A percentile compares a stretch with the other conserved stretches of the same genome.
Evolutionary conservation across 2,113 vertebrate genomes (phyloP).

Genomic region (Platichthys stellatus): DNA sequence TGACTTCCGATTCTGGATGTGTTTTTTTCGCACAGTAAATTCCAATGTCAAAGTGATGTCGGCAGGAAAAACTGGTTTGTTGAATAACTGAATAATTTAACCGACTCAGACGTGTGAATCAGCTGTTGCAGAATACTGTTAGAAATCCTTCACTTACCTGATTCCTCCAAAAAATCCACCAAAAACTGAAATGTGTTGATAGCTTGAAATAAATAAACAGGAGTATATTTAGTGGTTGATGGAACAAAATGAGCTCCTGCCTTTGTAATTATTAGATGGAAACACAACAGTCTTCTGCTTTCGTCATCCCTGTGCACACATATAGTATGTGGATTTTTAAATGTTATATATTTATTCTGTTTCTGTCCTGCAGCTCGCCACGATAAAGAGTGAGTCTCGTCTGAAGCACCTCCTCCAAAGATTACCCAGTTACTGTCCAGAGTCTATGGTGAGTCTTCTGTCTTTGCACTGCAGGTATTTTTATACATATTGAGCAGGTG

Average conservation of each 20-base stretch:
- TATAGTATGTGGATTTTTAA: not conserved
- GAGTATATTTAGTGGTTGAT: not conserved
- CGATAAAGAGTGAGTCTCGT: slow-evolving; percentile 96
- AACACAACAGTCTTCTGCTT: not conserved
- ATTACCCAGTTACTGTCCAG: slow-evolving; percentile 94
- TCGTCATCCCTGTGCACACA: not conserved
- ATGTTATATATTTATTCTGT: not conserved
- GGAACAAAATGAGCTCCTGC: not conserved
- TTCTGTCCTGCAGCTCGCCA: slow-evolving; percentile 85
- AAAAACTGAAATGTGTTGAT: too few species aligned
- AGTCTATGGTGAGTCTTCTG: slow-evolving; percentile 72
- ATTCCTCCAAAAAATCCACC: not conserved
- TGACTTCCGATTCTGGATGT: not conserved
- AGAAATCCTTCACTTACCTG: too few species aligned
- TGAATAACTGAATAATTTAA: not conserved
- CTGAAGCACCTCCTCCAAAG: slow-evolving; percentile 93
- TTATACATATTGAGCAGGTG: not conserved
- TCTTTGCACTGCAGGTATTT: not conserved
- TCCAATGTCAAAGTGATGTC: not conserved
- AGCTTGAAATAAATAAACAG: not conserved
- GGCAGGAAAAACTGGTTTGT: not conserved
- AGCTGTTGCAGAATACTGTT: too few species aligned
- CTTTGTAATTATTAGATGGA: not conserved
- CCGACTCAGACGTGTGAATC: not conserved
- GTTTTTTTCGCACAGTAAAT: not conserved